These are phyloP conservation scores for Lytechinus variegatus DNA, from an alignment of 35 echinoderm and acorn worm species.

Conservation along the genomic window DNA sequence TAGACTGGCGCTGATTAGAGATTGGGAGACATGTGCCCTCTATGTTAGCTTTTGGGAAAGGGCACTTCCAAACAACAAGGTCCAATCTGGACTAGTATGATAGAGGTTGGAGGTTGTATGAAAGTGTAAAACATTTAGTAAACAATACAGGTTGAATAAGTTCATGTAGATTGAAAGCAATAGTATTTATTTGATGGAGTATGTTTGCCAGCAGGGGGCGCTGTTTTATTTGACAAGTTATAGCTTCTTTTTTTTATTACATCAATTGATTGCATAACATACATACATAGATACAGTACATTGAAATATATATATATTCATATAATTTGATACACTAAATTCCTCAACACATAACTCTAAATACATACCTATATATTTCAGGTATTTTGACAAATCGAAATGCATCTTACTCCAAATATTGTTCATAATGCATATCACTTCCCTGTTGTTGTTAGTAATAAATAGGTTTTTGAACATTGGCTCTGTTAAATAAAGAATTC, in stretches of 20 bases:
- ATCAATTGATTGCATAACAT: neutral
- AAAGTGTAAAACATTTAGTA: neutral
- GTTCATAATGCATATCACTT: neutral
- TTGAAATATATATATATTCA: neutral
- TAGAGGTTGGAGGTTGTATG: too few species aligned
- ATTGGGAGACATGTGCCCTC: too few species aligned
- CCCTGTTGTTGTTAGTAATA: neutral
- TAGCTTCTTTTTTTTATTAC: constrained; percentile 20
- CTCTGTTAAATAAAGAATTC: neutral
- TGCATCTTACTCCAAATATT: neutral
- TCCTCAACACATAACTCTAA: neutral
- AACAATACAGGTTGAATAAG: neutral
- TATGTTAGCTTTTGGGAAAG: too few species aligned
- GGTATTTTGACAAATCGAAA: neutral
- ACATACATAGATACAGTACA: neutral
- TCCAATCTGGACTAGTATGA: too few species aligned
- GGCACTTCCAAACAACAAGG: too few species aligned
- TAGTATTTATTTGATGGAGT: constrained; percentile 14
- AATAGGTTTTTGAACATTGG: neutral
- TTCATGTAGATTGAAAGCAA: constrained; percentile 13
- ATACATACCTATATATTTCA: constrained; percentile 7
- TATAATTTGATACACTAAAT: neutral
- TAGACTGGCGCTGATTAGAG: too few species aligned
- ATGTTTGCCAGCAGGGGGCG: constrained; percentile 5
- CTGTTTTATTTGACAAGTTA: constrained; percentile 20